Evolutionary conservation across 2,888 invertebrate genomes (phyloP).

Genomic region (Calliphora vomitoria): DNA sequence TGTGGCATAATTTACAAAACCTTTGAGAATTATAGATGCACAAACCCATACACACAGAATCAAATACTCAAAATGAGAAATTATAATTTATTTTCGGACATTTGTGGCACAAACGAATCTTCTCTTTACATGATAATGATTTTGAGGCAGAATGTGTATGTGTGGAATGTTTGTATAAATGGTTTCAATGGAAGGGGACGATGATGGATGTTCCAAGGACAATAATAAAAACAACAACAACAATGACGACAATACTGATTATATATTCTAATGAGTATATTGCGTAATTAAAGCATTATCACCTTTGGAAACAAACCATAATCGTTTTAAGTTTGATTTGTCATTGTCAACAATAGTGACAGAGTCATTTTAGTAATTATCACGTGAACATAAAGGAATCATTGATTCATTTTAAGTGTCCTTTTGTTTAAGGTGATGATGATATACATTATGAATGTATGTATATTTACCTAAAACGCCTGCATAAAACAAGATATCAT

Average conservation of each 20-base stretch:
- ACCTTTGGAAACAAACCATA: constrained; percentile 56
- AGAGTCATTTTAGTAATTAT: constrained; percentile 61
- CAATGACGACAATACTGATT: constrained; percentile 1
- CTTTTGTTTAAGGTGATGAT: neutral
- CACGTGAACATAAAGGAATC: constrained; percentile 48
- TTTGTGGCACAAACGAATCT: neutral
- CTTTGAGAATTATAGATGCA: constrained; percentile 49
- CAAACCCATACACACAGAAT: neutral
- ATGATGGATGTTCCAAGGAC: neutral
- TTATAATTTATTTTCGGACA: constrained; percentile 34
- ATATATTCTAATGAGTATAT: constrained; percentile 54
- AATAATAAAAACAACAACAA: neutral
- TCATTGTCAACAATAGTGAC: constrained; percentile 64
- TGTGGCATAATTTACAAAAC: constrained; percentile 58
- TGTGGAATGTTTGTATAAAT: constrained; percentile 20
- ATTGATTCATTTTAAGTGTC: constrained; percentile 3
- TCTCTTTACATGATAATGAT: neutral
- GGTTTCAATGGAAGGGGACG: neutral
- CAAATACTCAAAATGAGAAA: constrained; percentile 21
- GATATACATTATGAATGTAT: too few species aligned
- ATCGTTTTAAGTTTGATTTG: constrained; percentile 67
- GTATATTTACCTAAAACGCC: neutral
- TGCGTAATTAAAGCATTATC: constrained; percentile 67
- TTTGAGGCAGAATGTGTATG: neutral
- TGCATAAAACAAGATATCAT: neutral